A percentile compares a stretch with the other conserved stretches of the same genome.
Evolutionary conservation across 2,888 invertebrate species (phyloP).

Genomic region (Koerneria pararmatus): DNA sequence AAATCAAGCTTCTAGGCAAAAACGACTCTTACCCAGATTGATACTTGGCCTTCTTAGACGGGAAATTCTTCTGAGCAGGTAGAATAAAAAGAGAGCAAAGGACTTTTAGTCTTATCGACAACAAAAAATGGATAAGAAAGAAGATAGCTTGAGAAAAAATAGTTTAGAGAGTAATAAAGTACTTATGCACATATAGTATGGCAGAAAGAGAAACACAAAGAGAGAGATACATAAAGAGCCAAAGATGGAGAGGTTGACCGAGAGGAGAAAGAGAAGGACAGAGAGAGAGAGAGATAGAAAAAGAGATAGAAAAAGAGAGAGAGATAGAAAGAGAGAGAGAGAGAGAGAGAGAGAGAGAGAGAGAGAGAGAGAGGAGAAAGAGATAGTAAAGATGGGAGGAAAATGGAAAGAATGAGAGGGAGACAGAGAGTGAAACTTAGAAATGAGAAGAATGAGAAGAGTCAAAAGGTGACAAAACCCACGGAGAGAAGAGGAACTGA

Average conservation of each 20-base stretch:
- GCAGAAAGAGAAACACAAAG: too few species aligned
- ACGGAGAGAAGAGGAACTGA: neutral
- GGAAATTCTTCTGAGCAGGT: too few species aligned
- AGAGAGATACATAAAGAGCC: conserved; percentile 11
- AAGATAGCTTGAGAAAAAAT: too few species aligned
- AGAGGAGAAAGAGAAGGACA: neutral
- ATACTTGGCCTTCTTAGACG: too few species aligned
- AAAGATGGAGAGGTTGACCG: conserved; percentile 6
- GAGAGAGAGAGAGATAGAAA: neutral
- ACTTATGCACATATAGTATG: too few species aligned
- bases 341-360: neutral
- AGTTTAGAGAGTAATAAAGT: too few species aligned
- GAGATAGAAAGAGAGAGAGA: neutral
- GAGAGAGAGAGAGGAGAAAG: conserved; percentile 11
- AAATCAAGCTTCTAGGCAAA: too few species aligned
- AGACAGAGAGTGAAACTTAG: neutral
- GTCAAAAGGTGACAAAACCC: neutral
- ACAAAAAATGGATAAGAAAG: too few species aligned
- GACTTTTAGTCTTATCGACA: too few species aligned
- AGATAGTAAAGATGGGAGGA: neutral
- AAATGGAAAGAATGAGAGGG: neutral
- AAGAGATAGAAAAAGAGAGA: neutral
- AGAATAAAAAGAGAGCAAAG: too few species aligned
- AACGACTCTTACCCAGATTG: too few species aligned
- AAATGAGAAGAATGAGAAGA: conserved; percentile 13